Conservation (phyloP, 2,888 invertebrate genomes). For the Hyposoter didymator region DNA sequence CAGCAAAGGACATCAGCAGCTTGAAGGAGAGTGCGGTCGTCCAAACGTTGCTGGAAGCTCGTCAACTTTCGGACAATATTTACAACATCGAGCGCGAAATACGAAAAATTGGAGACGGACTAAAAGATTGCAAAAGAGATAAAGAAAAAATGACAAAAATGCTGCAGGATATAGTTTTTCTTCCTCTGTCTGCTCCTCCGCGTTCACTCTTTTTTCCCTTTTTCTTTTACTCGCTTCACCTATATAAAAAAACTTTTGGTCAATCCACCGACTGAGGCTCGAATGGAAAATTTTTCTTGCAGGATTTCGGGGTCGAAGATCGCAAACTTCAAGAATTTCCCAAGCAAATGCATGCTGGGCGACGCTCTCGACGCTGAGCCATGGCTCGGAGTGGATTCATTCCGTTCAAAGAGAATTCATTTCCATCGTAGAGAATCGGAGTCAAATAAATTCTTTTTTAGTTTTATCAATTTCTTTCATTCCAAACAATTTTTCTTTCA, state of each 20-base stretch:
- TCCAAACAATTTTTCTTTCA: constrained; percentile 33
- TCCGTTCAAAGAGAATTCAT: constrained; percentile 33
- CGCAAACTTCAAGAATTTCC: constrained; percentile 56
- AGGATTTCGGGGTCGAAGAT: constrained; percentile 67
- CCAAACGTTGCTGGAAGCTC: constrained; percentile 69
- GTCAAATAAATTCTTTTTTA: constrained; percentile 20
- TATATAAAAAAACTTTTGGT: constrained; percentile 45
- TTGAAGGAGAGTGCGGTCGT: constrained; percentile 53
- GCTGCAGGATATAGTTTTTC: constrained; percentile 64
- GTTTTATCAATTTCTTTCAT: constrained; percentile 4
- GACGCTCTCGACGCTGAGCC: constrained; percentile 75
- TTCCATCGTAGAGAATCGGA: constrained; percentile 31
- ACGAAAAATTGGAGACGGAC: constrained; percentile 68
- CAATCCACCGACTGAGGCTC: constrained; percentile 25
- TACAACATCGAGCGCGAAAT: constrained; percentile 76
- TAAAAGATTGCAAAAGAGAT: constrained; percentile 61
- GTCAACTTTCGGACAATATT: constrained; percentile 75
- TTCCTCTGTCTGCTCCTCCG: background rate
- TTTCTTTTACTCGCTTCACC: constrained; percentile 1
- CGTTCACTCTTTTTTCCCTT: background rate
- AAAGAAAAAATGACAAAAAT: constrained; percentile 67
- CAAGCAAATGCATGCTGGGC: constrained; percentile 61
- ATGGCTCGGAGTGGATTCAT: constrained; percentile 72
- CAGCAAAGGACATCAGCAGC: constrained; percentile 49
- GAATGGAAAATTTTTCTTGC: constrained; percentile 38